Evolutionary conservation across 2,113 vertebrate genomes (phyloP).

Genomic region (Ursus arctos): DNA sequence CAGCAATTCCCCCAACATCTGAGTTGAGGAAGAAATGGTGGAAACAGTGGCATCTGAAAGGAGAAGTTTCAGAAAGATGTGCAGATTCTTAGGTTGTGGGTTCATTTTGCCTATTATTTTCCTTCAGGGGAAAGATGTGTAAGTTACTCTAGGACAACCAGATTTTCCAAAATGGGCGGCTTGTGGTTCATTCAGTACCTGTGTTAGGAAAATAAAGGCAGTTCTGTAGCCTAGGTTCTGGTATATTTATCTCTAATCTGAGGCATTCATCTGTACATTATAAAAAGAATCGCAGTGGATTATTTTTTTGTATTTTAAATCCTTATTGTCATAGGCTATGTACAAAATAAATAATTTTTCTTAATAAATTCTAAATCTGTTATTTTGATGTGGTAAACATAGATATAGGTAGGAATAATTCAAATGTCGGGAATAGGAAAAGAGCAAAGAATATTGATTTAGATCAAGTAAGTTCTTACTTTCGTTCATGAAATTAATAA

Average conservation of each 20-base stretch:
- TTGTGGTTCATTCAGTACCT: background rate
- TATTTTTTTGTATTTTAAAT: background rate
- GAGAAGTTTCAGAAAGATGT: background rate
- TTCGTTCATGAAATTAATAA: background rate
- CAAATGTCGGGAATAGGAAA: background rate
- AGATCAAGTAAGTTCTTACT: background rate
- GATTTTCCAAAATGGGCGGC: background rate
- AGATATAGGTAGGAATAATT: background rate
- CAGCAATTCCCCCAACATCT: background rate
- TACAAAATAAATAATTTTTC: background rate
- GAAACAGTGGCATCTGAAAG: background rate
- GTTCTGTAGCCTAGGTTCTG: background rate
- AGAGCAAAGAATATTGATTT: background rate
- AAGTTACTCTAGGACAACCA: background rate
- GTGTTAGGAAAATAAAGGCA: background rate
- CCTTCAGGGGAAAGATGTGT: background rate
- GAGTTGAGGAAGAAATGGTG: background rate
- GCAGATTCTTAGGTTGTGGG: background rate
- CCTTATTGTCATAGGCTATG: background rate
- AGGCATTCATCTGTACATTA: background rate
- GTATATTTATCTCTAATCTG: background rate
- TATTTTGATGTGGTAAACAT: background rate
- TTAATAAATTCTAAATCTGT: background rate
- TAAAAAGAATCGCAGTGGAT: background rate
- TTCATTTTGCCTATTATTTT: background rate